phyloP scores from a whole-genome alignment of 2,888 invertebrate genomes.

The Plusia festucae region DNA sequence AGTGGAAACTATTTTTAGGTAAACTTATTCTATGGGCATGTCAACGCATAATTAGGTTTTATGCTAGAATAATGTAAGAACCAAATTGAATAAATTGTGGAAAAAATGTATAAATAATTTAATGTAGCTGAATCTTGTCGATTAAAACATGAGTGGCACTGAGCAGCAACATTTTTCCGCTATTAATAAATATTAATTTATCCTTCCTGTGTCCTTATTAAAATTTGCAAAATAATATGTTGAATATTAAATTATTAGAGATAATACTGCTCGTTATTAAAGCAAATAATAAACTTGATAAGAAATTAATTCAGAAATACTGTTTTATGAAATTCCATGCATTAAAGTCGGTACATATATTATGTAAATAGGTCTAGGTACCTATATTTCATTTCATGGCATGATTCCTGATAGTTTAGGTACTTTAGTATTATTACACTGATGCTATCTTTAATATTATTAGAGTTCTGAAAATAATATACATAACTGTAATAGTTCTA shows the following conservation, averaged over 20 bases:
- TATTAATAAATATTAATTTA: slow-evolving; percentile 6
- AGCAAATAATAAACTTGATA: background rate
- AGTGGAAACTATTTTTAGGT: slow-evolving; percentile 17
- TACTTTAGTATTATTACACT: no score
- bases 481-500: no score
- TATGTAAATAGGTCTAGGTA: no score
- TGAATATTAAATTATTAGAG: background rate
- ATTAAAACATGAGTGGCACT: background rate
- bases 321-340: background rate
- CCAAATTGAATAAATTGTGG: background rate
- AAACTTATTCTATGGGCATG: slow-evolving; percentile 17
- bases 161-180: background rate
- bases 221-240: slow-evolving; percentile 2
- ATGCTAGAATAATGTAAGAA: background rate
- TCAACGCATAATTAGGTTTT: slow-evolving; percentile 11
- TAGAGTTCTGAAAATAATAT: no score
- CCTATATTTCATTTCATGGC: no score
- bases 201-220: slow-evolving; percentile 8
- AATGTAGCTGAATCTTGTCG: background rate
- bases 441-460: no score
- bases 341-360: no score
- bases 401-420: no score
- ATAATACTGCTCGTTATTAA: background rate
- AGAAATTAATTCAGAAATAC: background rate
- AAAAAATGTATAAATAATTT: background rate